Conservation (phyloP, 2,888 invertebrate species). For the Acrocyrtus sp. region DNA sequence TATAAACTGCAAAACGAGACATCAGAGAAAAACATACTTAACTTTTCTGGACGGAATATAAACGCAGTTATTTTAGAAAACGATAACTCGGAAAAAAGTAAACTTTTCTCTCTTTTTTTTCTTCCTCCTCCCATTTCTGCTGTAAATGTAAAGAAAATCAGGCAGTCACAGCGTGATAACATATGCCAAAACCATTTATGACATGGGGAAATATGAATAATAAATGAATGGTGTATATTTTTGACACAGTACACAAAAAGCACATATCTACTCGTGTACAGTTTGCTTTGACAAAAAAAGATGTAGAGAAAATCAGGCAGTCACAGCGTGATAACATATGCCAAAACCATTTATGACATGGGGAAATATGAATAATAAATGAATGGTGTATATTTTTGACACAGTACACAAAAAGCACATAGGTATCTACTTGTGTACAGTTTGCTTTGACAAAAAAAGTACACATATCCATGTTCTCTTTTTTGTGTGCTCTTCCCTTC, state of each 20-base stretch:
- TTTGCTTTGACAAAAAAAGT: too few relatives aligned
- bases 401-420: too few relatives aligned
- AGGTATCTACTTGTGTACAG: too few relatives aligned
- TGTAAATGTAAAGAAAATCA: slow-evolving; percentile 7
- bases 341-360: background rate
- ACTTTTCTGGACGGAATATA: background rate
- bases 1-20: too few relatives aligned
- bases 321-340: slow-evolving; percentile 10
- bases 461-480: too few relatives aligned
- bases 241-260: too few relatives aligned
- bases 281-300: too few relatives aligned
- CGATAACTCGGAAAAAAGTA: slow-evolving; percentile 15
- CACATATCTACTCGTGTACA: too few relatives aligned
- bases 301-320: slow-evolving; percentile 16
- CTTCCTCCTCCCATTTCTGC: slow-evolving; percentile 4
- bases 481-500: too few relatives aligned
- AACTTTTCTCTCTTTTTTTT: too few relatives aligned
- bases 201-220: background rate
- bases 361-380: background rate
- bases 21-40: background rate
- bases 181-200: background rate
- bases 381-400: too few relatives aligned
- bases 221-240: too few relatives aligned
- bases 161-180: slow-evolving; percentile 15
- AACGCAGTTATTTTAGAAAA: background rate